Percentiles rank a stretch among this genome's conserved stretches.
Conservation (phyloP, 2,113 vertebrate species). For the Calyptomena viridis region DNA sequence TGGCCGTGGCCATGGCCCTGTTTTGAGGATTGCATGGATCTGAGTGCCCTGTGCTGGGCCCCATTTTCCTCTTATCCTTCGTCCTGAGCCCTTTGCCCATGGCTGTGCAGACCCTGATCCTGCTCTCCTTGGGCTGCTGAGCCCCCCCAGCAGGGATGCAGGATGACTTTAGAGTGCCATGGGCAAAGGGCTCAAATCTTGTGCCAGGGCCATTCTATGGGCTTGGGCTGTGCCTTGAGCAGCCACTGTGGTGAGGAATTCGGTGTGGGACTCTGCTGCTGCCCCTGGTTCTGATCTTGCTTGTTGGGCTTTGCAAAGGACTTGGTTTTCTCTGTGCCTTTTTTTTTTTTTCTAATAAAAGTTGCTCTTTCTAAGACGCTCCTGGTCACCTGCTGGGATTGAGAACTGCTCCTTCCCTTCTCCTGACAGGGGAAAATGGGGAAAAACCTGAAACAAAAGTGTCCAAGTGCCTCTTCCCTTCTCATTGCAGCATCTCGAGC, state of each 20-base stretch:
- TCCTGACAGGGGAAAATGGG: background rate
- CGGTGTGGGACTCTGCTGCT: background rate
- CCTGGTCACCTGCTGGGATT: background rate
- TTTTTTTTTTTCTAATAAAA: slow-evolving; percentile 53
- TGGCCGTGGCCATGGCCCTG: background rate
- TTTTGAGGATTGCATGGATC: background rate
- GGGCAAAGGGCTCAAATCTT: background rate
- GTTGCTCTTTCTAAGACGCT: background rate
- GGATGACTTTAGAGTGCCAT: background rate
- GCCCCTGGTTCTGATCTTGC: background rate
- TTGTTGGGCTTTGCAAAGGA: background rate
- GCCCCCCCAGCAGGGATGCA: background rate
- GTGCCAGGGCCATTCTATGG: background rate
- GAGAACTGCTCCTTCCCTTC: background rate
- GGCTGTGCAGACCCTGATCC: background rate
- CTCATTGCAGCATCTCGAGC: background rate
- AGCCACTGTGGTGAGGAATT: background rate
- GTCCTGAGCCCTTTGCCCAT: background rate
- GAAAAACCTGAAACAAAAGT: fast-evolving
- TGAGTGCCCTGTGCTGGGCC: background rate
- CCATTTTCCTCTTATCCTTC: background rate
- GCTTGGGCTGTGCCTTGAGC: background rate
- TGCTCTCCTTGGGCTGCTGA: background rate
- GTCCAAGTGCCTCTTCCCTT: background rate
- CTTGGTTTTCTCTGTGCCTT: background rate